Evolutionary conservation across 2,797 vertebrate species (phyloP), one percentile per base, ranked within the genome.

Genomic region (Labroides dimidiatus): DNA sequence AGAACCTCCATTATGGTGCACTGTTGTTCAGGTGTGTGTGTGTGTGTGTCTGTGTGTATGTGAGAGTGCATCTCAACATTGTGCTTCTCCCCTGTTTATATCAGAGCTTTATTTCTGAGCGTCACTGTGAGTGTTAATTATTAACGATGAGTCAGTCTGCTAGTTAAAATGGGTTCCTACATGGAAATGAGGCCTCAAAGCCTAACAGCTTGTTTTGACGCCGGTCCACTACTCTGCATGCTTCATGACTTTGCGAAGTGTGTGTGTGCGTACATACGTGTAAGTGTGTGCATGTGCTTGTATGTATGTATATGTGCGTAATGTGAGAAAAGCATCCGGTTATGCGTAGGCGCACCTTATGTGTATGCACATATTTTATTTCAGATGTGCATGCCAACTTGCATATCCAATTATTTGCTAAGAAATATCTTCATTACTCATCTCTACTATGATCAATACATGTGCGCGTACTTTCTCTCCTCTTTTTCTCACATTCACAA

Each of bases 151-250:
- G 78, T 89, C 81, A 72, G 82, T 83, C 81, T 80, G 80, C 81
- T 82, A 81, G 84, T 86, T 88, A 87, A 90, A 91, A 89, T 68
- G 60, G 81, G 79, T 59, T 88, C 81, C 83, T 83, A 77, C 84
- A 88, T 90, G 84, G 84, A 92, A 92, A 88, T 87, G 75, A 91
- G 86, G 64, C 82, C 87, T 84, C 86, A 79, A 85, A 91, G 84
- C 88, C 89, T 83, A 82, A 64, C 54, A 79, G 86, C 85, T 89
- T 81, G 74, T 87, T 89, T 88, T 88, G 90, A 84, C 84, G 4
- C 59, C 66, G 52, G 79, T 85, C 85, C 84, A 87, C 84, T 84
- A 84, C 67, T 75, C 73, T 88, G 87, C 84, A 87, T 86, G 81
- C 79, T 81, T 81, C 79, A 87, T 87, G 75, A 81, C 64, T 76